Base-by-base conservation (phyloP, 2,888 invertebrate genomes). In the Vannuccia rotundouncinata region DNA sequence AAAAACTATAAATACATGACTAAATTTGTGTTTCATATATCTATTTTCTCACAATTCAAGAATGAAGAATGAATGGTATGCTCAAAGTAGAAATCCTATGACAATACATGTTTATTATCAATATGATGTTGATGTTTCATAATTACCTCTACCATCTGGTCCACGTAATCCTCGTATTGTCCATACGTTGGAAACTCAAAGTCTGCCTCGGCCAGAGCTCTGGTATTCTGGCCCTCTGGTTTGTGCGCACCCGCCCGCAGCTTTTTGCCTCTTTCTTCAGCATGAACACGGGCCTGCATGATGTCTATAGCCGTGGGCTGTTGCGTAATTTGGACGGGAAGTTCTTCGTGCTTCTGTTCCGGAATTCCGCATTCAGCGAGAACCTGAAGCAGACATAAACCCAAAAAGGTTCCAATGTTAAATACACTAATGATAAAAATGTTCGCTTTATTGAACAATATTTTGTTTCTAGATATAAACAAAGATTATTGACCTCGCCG, bases 231-330 rank as follows among this genome's bases (percentile, higher is more conserved):
- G 17, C 45, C 17, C 10, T 5, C 45, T 5, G 73, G 10, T 13
- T 5, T 2, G n/a, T 73, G 73, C 84, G 79, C 25, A 83, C 81
- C 29, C 83, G 83, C 60, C 84, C 83, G 66, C 86, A 85, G 22
- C 83, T 83, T 5, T 85, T 80, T 13, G 85, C 84, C 60, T 84
- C 85, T 31, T 84, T 84, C 81, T 86, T 83, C 28, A 86, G 83
- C 60, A 83, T 81, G 78, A 84, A 84, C 1, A 86, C 86, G 27
- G 85, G 84, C 31, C 82, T 80, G 25, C 79, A 73, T 73, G 5
- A 45, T 45, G 45, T 45, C 45, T 5, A 45, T 5, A 5, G 45
- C 45, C 10, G 45, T 10, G 45, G 45, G 10, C 45, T 45, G 45
- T 5, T 45, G 45, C 17, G 45, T 45, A 5, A 45, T 45, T 22